phyloP scores from a whole-genome alignment of 1,140 invertebrate species.

The Papilio polyxenes region DNA sequence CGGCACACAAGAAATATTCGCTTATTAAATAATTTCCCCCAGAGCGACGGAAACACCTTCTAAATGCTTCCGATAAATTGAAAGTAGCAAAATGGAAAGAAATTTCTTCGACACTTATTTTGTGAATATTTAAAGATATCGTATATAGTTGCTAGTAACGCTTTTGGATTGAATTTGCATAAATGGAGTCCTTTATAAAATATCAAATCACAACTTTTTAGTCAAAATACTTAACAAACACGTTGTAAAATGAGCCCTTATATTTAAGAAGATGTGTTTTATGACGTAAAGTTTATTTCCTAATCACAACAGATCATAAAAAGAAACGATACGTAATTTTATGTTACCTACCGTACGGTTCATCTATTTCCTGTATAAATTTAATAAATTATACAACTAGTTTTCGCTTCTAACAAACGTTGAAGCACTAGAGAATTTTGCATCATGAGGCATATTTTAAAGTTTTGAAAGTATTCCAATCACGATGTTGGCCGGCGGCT shows the following conservation, averaged over 20 bases:
- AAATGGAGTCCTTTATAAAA: no score
- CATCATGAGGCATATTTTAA: slow-evolving; percentile 44
- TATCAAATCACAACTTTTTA: neutral
- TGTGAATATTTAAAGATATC: neutral
- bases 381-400: neutral
- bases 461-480: slow-evolving; percentile 67
- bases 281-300: neutral
- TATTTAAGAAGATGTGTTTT: neutral
- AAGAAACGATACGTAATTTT: neutral
- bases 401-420: neutral
- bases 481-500: slow-evolving; percentile 62
- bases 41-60: slow-evolving; percentile 17
- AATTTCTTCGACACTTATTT: neutral
- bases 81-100: slow-evolving; percentile 11
- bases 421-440: slow-evolving; percentile 36
- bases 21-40: slow-evolving; percentile 55
- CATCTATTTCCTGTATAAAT: neutral
- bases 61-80: slow-evolving; percentile 32
- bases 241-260: neutral
- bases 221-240: neutral
- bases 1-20: slow-evolving; percentile 65
- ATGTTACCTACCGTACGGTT: neutral
- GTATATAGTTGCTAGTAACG: neutral
- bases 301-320: no score
- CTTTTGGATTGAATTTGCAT: neutral